Base-by-base conservation (phyloP, 2,113 vertebrate genomes). In the Scopus umbretta region DNA sequence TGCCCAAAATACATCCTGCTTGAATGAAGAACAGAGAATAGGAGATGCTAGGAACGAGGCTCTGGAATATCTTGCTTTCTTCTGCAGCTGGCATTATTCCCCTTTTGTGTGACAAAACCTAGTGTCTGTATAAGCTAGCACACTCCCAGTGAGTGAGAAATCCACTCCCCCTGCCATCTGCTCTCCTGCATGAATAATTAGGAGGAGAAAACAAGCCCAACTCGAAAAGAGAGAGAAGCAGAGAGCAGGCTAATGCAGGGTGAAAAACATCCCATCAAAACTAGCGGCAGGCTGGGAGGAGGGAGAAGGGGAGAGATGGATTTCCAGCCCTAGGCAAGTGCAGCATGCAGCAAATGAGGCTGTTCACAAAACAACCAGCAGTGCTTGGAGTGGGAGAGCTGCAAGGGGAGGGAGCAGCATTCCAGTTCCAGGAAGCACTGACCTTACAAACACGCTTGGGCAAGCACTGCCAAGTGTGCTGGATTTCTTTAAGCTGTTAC, bases 131-230 rank as follows among this genome's bases (percentile, higher is more conserved):
- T 34, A 58, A 96, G 86, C 94, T 96, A 90, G 88, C 87, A 90
- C 29, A 17, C 68, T 80, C 59, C 80, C 62, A 55, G 61, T 0
- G 5, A 95, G 82, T 79, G 82, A 81, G 70, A 95, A 96, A 95
- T 91, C 75, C 87, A 92, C 62, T 92, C 94, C 92, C 73, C 38
- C 83, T 90, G 75, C 95, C 94, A 95, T 97, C 96, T 97, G 96
- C 72, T 96, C 68, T 94, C 59, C 86, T 70, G 67, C 10, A n/a
- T 90, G 93, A 94, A 82, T 81, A 94, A 94, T 83, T 82, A 92
- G 67, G 72, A 90, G 76, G 23, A 90, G n/a, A 61, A 93, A 94
- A 73, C 18, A 38, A 55, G 43, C 74, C 40, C 80, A 74, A 76
- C 67, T 93, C 2, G 0, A 38, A 30, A 75, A 95, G n/a, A 58